Evolutionary conservation across 1,140 invertebrate genomes (phyloP).

Genomic region (Armadillidium nasatum): DNA sequence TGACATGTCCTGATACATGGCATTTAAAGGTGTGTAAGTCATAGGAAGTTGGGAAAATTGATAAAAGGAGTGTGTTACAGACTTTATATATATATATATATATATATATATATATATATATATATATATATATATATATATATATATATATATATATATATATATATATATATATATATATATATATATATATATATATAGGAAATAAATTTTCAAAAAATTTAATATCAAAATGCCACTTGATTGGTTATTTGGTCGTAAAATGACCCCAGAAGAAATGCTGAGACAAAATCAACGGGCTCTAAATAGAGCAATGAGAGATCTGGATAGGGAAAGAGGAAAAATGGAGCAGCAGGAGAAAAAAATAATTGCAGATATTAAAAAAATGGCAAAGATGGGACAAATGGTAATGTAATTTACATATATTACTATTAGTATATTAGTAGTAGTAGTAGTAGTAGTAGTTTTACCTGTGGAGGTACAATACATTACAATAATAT

Average conservation of each 20-base stretch:
- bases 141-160: too few species aligned
- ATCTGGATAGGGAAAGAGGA: conserved; percentile 86
- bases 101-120: too few species aligned
- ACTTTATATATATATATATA: too few species aligned
- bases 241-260: conserved; percentile 96
- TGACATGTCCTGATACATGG: too few species aligned
- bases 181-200: too few species aligned
- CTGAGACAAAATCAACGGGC: conserved; percentile 95
- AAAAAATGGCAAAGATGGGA: conserved; percentile 97
- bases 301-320: conserved; percentile 97
- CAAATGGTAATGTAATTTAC: conserved; percentile 76
- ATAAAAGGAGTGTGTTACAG: too few species aligned
- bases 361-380: conserved; percentile 96
- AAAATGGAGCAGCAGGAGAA: conserved; percentile 99
- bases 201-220: too few species aligned
- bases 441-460: too few species aligned
- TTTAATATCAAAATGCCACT: conserved; percentile 48
- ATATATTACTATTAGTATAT: neutral
- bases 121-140: too few species aligned
- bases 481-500: neutral
- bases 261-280: conserved; percentile 96
- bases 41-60: too few species aligned
- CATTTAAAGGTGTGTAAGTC: too few species aligned
- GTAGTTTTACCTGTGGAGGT: neutral
- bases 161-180: too few species aligned